Base-by-base conservation (phyloP, 2,113 vertebrate genomes). In the Hemibagrus wyckioides region DNA sequence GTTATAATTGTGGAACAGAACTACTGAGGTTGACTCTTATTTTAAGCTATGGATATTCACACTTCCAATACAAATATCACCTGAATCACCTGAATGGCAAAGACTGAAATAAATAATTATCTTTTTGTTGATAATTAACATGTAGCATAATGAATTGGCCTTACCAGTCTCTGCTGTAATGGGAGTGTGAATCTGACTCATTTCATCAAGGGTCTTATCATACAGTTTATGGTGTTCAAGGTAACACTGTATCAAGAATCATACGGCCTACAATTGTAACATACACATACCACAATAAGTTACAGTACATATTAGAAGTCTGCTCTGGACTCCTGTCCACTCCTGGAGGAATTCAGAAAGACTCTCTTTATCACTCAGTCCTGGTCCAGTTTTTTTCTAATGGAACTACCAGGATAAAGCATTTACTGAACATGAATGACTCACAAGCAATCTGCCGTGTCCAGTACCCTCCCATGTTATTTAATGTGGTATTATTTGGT, bases 191-290 rank as follows among this genome's bases (percentile, higher is more conserved):
- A 63, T 48, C 19, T 59, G 73, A 86, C 63, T 86, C 23, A 33
- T 50, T 77, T 73, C 54, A 73, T 73, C 65, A 76, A 88, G 89
- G 87, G 85, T 85, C 89, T 91, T 93, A 91, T 80, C 41, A 83
- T 57, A 30, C 21, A 52, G 28, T 52, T 52, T 76, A 65, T 89
- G 89, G 91, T 92, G 91, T 92, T 91, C 88, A 90, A 89, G 91
- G 86, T 89, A 89, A 89, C 88, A 80, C 73, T 89, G 88, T 52
- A 63, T 89, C 89, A 90, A 77, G 90, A 90, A 90, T 79, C 90
- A 92, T 91, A 90, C 92, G 91, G 91, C 88, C 89, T 91, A 91
- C 86, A 91, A 85, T 89, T 89, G 75, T 83, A 91, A 92, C 89
- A 87, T 86, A 84, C 73, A 88, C 79, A 88, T 88, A 82, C 61